These are phyloP conservation scores for Stenodera caucasica DNA, from an alignment of 2,888 invertebrate species.

Conservation along the genomic window DNA sequence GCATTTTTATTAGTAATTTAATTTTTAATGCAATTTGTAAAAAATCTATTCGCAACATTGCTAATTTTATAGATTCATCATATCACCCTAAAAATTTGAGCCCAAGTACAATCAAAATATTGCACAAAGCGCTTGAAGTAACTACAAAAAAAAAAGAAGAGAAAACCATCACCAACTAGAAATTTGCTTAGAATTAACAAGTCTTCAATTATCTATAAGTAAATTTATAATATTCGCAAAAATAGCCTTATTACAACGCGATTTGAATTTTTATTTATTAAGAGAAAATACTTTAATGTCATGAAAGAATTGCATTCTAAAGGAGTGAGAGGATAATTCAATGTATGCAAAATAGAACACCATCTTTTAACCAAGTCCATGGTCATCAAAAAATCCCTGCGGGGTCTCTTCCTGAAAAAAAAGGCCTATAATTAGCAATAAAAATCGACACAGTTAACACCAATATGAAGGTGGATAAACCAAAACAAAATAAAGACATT, in stretches of 20 bases:
- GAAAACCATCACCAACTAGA: background rate
- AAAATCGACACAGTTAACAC: slow-evolving; percentile 24
- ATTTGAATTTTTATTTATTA: background rate
- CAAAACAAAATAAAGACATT: slow-evolving; percentile 12
- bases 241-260: background rate
- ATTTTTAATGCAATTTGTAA: background rate
- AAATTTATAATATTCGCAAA: background rate
- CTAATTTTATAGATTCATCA: background rate
- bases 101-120: slow-evolving; percentile 9
- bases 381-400: slow-evolving; percentile 99
- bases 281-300: background rate
- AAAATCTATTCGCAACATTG: background rate
- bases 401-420: slow-evolving; percentile 96
- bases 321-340: background rate
- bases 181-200: background rate
- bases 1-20: background rate
- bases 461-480: slow-evolving; percentile 50
- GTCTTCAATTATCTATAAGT: background rate
- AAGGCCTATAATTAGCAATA: slow-evolving; percentile 16
- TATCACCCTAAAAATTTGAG: slow-evolving; percentile 5
- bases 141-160: background rate
- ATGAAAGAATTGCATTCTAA: background rate
- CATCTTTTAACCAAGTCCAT: slow-evolving; percentile 84
- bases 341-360: too few relatives aligned
- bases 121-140: slow-evolving; percentile 4